Evolutionary conservation across 2,797 vertebrate species (phyloP), one percentile per base, ranked within the genome.

Genomic region (Pangasius mekongensis): DNA sequence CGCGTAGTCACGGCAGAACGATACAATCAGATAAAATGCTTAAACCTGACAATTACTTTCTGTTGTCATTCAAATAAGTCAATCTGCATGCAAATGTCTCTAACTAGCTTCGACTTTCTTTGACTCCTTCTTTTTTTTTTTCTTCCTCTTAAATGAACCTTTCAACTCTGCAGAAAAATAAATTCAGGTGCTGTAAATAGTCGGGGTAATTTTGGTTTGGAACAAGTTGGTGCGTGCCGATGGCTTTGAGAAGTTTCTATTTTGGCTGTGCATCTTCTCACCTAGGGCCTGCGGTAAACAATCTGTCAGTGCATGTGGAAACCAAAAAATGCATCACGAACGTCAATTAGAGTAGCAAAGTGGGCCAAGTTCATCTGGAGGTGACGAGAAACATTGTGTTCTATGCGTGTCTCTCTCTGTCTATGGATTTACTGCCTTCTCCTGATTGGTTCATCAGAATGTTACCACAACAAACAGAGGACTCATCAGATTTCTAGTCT

Each of bases 251-350:
- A 90, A 78, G 90, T 88, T 93, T 93, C 89, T 93, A 87, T 93
- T 93, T 94, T 90, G 91, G 91, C 90, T 91, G 76, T 67, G 87
- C 87, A 83, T 93, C 91, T 93, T 90, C 88, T 86, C 74, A 88
- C 92, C 91, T 89, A 82, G 83, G 89, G 90, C 87, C 88, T 90
- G 89, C 74, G 86, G 91, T 89, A 92, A 69, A 84, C 87, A 91
- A 88, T 91, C 90, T 90, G 87, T 91, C 90, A 93, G 92, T 87
- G 90, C 89, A 92, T 88, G 92, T 89, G 88, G 83, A 89, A 93
- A 89, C 71, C 82, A 81, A 91, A 92, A 92, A 93, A 89, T 83
- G 88, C 80, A 90, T 83, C 62, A 67, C 87, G 74, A 87, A 84
- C 87, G 82, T 90, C 87, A 92, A 91, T 93, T 91, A 92, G 87